These are phyloP conservation scores for Anthophora plumipes DNA, from an alignment of 2,888 invertebrate species.

Conservation along the genomic window DNA sequence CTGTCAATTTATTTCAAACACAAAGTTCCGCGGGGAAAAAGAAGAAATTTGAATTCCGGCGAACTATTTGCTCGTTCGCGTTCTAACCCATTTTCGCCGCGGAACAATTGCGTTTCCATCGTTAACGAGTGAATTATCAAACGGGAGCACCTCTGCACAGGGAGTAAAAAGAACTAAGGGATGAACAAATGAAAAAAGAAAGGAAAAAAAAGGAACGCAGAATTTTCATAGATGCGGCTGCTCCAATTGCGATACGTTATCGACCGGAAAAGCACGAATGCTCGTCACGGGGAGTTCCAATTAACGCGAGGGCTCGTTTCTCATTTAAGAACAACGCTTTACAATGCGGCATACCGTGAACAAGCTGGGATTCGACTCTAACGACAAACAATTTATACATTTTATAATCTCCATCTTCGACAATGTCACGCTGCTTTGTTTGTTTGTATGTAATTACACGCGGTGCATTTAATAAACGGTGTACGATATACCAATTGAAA, in stretches of 20 bases:
- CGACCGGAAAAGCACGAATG: conserved; percentile 15
- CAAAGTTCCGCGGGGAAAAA: background rate
- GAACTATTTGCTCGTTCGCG: conserved; percentile 10
- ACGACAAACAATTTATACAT: conserved; percentile 34
- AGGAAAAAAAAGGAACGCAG: background rate
- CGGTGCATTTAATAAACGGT: conserved; percentile 30
- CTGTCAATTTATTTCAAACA: conserved; percentile 2
- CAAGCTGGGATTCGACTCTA: background rate
- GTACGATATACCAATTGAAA: conserved; percentile 35
- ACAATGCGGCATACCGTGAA: conserved; percentile 10
- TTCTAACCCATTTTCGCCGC: conserved; percentile 13
- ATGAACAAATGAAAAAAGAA: background rate
- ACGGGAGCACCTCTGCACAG: background rate
- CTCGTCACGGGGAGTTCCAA: conserved; percentile 14
- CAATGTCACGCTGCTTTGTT: conserved; percentile 14
- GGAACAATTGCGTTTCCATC: conserved; percentile 11
- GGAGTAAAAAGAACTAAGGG: background rate
- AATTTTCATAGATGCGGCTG: conserved; percentile 10
- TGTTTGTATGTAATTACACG: conserved; percentile 20
- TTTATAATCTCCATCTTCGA: conserved; percentile 43
- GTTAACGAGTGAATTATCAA: conserved; percentile 31
- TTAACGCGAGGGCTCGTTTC: conserved; percentile 30
- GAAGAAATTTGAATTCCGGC: background rate
- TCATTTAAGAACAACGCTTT: conserved; percentile 29
- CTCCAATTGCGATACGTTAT: conserved; percentile 2